A percentile compares a stretch with the other conserved stretches of the same genome.
phyloP scores from a whole-genome alignment of 2,888 invertebrate genomes.

The Heliconius charithonia region DNA sequence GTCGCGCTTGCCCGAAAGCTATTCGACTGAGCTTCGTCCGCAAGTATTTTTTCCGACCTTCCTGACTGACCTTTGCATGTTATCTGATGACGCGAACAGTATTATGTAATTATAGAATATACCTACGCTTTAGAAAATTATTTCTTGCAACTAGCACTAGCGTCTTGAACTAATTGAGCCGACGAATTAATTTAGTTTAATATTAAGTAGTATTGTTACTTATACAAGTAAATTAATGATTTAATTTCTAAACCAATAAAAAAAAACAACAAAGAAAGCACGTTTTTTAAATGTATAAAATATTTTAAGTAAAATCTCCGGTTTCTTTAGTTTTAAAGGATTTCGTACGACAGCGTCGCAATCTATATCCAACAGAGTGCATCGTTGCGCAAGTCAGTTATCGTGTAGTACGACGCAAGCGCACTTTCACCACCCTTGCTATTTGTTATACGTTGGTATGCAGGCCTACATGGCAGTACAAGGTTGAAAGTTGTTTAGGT shows the following conservation, averaged over 20 bases:
- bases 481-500: background rate
- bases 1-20: constrained; percentile 31
- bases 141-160: background rate
- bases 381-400: constrained; percentile 33
- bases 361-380: background rate
- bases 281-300: too few species aligned
- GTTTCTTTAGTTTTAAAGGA: background rate
- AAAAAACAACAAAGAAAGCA: too few species aligned
- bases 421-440: constrained; percentile 31
- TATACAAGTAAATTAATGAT: too few species aligned
- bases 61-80: constrained; percentile 40
- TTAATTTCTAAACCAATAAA: too few species aligned
- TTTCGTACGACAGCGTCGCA: background rate
- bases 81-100: constrained; percentile 32
- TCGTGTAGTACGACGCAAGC: constrained; percentile 23
- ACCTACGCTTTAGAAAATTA: background rate
- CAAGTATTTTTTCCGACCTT: constrained; percentile 40
- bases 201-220: too few species aligned
- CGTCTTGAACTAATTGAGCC: background rate
- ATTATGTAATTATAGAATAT: constrained; percentile 9
- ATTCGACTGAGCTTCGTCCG: constrained; percentile 29
- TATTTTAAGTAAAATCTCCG: too few species aligned
- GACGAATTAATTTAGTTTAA: background rate
- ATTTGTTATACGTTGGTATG: constrained; percentile 21
- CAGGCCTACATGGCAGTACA: background rate